These are phyloP conservation scores for Naja naja DNA, from an alignment of 2,113 vertebrate species.

Conservation along the genomic window DNA sequence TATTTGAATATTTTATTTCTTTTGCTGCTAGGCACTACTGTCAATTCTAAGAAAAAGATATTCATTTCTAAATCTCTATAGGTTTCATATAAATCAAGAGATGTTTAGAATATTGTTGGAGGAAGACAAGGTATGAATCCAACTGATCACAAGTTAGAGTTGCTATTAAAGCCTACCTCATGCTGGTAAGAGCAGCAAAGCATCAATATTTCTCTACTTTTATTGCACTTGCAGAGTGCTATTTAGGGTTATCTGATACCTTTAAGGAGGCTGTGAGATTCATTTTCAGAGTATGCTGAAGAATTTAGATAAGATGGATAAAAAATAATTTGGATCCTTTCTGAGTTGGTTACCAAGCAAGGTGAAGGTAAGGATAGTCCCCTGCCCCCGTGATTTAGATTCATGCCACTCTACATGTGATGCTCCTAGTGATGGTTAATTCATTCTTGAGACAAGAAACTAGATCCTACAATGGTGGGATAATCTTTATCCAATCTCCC, in stretches of 20 bases:
- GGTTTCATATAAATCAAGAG: constrained; percentile 21
- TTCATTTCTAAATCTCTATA: constrained; percentile 30
- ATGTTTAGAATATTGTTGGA: neutral
- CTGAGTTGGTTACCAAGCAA: too few relatives aligned
- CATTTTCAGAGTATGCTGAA: too few relatives aligned
- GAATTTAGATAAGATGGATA: too few relatives aligned
- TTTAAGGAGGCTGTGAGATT: too few relatives aligned
- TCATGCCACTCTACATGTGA: too few relatives aligned
- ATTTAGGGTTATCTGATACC: neutral
- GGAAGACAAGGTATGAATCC: neutral
- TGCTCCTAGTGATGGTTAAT: too few relatives aligned
- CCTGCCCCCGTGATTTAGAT: too few relatives aligned
- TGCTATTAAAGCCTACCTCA: neutral
- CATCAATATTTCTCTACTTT: neutral
- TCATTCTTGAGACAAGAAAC: too few relatives aligned
- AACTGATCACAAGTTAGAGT: neutral
- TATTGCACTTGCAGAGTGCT: neutral
- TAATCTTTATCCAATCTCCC: too few relatives aligned
- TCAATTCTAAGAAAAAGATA: constrained; percentile 33
- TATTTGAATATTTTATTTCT: constrained; percentile 64
- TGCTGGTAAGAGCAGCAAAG: neutral
- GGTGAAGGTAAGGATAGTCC: too few relatives aligned
- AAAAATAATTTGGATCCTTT: too few relatives aligned
- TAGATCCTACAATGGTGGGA: too few relatives aligned
- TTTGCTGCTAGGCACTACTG: constrained; percentile 55